These are phyloP conservation scores for Percopsis omiscomaycus DNA, from an alignment of 2,797 vertebrate genomes.

Conservation along the genomic window DNA sequence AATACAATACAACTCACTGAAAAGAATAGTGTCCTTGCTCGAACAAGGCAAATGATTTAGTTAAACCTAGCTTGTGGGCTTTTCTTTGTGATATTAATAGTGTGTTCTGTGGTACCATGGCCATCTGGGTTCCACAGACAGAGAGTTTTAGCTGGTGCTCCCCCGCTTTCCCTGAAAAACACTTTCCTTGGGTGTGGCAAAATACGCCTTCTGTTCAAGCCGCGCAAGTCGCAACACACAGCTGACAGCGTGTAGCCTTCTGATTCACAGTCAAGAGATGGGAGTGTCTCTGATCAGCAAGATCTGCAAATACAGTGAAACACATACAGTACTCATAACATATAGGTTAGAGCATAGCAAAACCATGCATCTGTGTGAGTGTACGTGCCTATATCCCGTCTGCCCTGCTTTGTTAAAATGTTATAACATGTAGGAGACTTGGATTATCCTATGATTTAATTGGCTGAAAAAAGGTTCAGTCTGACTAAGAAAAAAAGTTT, in stretches of 20 bases:
- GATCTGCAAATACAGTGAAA: slow-evolving; percentile 36
- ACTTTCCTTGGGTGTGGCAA: slow-evolving; percentile 82
- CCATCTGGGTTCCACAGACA: slow-evolving; percentile 41
- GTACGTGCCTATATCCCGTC: too few species aligned
- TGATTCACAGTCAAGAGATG: slow-evolving; percentile 67
- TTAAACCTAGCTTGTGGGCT: slow-evolving; percentile 16
- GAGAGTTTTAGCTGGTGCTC: slow-evolving; percentile 45
- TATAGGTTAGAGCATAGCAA: too few species aligned
- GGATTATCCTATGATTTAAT: too few species aligned
- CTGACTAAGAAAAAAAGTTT: not conserved
- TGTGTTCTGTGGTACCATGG: slow-evolving; percentile 30
- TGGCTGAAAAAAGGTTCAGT: not conserved
- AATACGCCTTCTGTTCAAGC: slow-evolving; percentile 76
- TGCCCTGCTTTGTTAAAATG: too few species aligned
- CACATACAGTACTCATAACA: too few species aligned
- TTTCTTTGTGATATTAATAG: slow-evolving; percentile 38
- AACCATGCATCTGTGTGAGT: too few species aligned
- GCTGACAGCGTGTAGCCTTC: slow-evolving; percentile 65
- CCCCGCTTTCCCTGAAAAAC: slow-evolving; percentile 66
- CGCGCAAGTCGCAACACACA: slow-evolving; percentile 81
- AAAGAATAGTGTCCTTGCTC: not conserved
- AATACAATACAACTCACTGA: not conserved
- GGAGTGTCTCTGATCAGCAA: slow-evolving; percentile 64
- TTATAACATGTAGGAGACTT: too few species aligned
- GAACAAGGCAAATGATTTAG: slow-evolving; percentile 17